Evolutionary conservation across 2,888 invertebrate genomes (phyloP).

Genomic region (Zhuqinia jingwanae): DNA sequence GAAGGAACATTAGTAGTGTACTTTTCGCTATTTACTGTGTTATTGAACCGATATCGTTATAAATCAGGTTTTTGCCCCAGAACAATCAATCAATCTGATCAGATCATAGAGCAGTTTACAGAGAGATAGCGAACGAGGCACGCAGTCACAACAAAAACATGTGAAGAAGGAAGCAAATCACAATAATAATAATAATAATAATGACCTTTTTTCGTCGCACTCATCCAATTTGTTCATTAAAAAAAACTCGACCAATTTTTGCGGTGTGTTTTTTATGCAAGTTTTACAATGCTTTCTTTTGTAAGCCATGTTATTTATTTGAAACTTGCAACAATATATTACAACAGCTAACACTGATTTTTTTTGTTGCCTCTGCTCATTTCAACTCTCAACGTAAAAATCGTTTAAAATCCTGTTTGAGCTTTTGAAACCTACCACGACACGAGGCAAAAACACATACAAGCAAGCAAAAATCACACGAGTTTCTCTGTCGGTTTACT

Average conservation of each 20-base stretch:
- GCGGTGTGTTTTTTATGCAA: neutral
- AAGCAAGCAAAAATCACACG: too few species aligned
- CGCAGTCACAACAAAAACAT: neutral
- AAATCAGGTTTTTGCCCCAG: conserved; percentile 26
- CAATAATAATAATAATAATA: neutral
- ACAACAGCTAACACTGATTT: too few species aligned
- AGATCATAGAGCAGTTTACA: too few species aligned
- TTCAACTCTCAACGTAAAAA: too few species aligned
- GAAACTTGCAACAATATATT: conserved; percentile 24
- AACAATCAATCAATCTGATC: neutral
- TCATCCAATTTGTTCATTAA: conserved; percentile 2
- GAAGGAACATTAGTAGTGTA: conserved; percentile 18
- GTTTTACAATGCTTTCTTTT: neutral
- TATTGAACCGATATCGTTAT: too few species aligned
- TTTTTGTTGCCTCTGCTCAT: conserved; percentile 7
- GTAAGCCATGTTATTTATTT: conserved; percentile 16
- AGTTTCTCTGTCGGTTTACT: too few species aligned
- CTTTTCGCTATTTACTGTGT: neutral
- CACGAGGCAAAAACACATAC: too few species aligned
- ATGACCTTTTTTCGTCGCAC: neutral
- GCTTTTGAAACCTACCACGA: neutral
- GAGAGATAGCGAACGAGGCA: too few species aligned
- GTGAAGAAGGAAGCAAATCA: neutral
- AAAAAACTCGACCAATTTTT: neutral
- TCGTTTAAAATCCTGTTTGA: conserved; percentile 51